Evolutionary conservation across 2,797 vertebrate genomes (phyloP), one percentile per base, ranked within the genome.

Genomic region (Anas acuta): DNA sequence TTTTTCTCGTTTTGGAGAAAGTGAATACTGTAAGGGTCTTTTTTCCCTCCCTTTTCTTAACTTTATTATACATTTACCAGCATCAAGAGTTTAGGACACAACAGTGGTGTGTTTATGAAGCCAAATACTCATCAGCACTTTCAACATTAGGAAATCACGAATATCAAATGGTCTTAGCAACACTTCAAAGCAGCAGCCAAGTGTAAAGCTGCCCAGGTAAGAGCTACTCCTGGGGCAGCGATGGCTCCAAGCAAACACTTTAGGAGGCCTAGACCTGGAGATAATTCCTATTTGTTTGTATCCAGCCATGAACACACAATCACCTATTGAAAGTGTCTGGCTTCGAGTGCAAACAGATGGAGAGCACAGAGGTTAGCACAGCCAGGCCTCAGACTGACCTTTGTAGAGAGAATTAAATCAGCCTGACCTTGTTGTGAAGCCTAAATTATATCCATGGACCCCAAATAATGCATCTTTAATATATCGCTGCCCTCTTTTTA

Each of bases 281-380:
- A 85, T 89, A 89, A 95, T 95, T 97, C 96, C 96, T 94, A 72
- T 98, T 97, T 96, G 95, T 96, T 97, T 96, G 88, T 93, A 95
- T 87, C 95, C 95, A 95, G 96, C 71, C 94, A 85, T 81, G 91
- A 96, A 93, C 95, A 96, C 95, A 97, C 96, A 96, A 95, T 97
- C 96, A 97, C 96, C 96, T 97, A 97, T 97, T 97, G 91, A 97
- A 96, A 97, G 91, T 91, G 94, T 96, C 97, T 97, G 87, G 83
- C 96, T 96, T 95, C 86, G 93, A 95, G 95, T 73, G 75, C 91
- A 92, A 93, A 97, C 95, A 97, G 96, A 97, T 97, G 95, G 95
- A 94, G 94, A 97, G 91, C 93, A 95, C 94, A 88, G 95, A 89
- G 97, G 96, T 97, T 97, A 97, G 96, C 96, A 94, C 79, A 94